These are phyloP conservation scores for Tenthredo scrophulariae DNA, from an alignment of 2,888 invertebrate genomes.

Conservation along the genomic window DNA sequence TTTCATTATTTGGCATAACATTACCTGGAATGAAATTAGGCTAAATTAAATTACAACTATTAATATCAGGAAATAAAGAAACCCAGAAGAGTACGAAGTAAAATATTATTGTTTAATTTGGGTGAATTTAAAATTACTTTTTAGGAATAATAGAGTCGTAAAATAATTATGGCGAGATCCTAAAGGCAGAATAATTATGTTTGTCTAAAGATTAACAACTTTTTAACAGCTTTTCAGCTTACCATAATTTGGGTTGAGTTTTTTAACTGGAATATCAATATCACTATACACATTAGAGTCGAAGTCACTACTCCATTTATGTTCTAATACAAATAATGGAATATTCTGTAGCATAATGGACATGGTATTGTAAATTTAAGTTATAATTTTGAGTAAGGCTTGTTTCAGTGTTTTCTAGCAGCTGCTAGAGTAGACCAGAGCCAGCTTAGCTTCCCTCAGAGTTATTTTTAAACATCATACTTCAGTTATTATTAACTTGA, in stretches of 20 bases:
- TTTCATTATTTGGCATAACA: constrained; percentile 11
- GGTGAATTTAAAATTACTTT: background rate
- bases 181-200: background rate
- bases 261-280: constrained; percentile 58
- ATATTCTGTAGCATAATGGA: constrained; percentile 74
- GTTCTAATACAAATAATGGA: constrained; percentile 76
- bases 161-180: background rate
- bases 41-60: background rate
- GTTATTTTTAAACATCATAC: constrained; percentile 70
- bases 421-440: constrained; percentile 9
- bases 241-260: constrained; percentile 34
- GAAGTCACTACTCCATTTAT: constrained; percentile 75
- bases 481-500: constrained; percentile 69
- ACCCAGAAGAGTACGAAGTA: background rate
- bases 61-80: background rate
- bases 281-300: constrained; percentile 71
- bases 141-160: background rate
- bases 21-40: background rate
- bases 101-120: background rate
- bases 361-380: background rate
- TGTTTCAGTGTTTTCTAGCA: constrained; percentile 23
- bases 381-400: constrained; percentile 26
- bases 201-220: background rate
- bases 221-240: background rate
- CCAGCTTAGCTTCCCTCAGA: constrained; percentile 23